These are phyloP conservation scores for Melospiza melodia DNA, from an alignment of 2,113 vertebrate species.

Conservation along the genomic window DNA sequence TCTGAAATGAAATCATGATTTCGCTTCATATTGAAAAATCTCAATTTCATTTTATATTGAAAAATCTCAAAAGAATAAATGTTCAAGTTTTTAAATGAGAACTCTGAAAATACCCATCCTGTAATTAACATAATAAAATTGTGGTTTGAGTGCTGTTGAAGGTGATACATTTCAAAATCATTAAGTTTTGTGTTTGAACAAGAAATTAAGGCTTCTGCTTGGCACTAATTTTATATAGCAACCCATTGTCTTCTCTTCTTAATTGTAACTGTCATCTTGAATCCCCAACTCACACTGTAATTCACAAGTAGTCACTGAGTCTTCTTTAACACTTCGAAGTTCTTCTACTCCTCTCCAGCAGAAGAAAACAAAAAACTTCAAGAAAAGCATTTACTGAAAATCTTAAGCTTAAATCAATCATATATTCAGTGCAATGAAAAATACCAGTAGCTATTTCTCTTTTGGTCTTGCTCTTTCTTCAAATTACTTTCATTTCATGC, in stretches of 20 bases:
- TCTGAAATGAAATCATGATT: background rate
- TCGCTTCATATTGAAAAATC: background rate
- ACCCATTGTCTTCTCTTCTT: background rate
- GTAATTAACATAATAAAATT: background rate
- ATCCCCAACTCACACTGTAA: background rate
- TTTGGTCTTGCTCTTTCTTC: background rate
- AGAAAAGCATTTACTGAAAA: background rate
- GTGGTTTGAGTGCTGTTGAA: background rate
- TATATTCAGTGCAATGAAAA: background rate
- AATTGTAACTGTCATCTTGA: background rate
- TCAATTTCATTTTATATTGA: background rate
- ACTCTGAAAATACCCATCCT: background rate
- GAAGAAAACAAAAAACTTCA: background rate
- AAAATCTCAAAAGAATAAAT: background rate
- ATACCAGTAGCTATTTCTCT: background rate
- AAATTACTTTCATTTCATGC: background rate
- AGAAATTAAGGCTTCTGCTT: conserved; percentile 1
- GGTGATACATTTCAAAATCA: background rate
- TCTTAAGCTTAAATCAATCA: background rate
- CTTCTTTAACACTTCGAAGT: background rate
- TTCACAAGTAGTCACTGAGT: background rate
- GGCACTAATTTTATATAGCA: background rate
- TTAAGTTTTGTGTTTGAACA: background rate
- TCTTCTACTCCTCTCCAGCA: background rate
- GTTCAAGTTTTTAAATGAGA: background rate